A percentile compares a stretch with the other conserved stretches of the same genome.
Evolutionary conservation across 1,140 invertebrate genomes (phyloP).

Genomic region (Pseudomyrmex cubaensis): DNA sequence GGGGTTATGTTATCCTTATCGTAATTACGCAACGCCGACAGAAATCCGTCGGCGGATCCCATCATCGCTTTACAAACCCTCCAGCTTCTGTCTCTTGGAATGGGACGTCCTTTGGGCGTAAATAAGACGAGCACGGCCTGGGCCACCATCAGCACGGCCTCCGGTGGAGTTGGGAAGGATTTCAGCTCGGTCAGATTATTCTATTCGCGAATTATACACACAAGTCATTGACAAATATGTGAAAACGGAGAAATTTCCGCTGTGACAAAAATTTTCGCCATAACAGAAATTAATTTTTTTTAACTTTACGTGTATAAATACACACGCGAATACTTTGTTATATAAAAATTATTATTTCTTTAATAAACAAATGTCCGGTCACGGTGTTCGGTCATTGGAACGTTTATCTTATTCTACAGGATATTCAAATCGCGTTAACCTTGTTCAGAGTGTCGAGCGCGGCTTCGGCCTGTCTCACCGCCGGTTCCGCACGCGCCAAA

Average conservation of each 20-base stretch:
- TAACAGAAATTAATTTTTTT: background rate
- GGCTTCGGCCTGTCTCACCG: constrained; percentile 94
- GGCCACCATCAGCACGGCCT: constrained; percentile 93
- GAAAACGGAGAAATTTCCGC: too few species aligned
- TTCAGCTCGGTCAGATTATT: constrained; percentile 97
- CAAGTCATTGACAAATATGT: background rate
- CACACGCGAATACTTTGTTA: background rate
- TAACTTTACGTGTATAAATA: too few species aligned
- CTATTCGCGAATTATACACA: constrained; percentile 70
- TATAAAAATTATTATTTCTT: background rate
- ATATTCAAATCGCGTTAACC: constrained; percentile 78
- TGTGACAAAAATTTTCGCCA: too few species aligned
- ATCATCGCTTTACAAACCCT: constrained; percentile 95
- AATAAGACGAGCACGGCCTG: constrained; percentile 95
- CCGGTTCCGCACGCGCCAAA: constrained; percentile 95
- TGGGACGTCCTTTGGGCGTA: constrained; percentile 91
- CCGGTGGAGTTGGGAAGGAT: constrained; percentile 94
- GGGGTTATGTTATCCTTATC: constrained; percentile 98
- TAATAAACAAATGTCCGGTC: background rate
- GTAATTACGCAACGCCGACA: constrained; percentile 94
- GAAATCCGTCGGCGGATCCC: constrained; percentile 94
- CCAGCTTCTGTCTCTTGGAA: constrained; percentile 97
- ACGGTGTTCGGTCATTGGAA: background rate
- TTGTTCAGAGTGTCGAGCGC: constrained; percentile 97
- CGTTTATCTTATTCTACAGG: too few species aligned